A percentile compares a stretch with the other conserved stretches of the same genome.
phyloP scores from a whole-genome alignment of 2,113 vertebrate genomes.

The Casuarius casuarius region DNA sequence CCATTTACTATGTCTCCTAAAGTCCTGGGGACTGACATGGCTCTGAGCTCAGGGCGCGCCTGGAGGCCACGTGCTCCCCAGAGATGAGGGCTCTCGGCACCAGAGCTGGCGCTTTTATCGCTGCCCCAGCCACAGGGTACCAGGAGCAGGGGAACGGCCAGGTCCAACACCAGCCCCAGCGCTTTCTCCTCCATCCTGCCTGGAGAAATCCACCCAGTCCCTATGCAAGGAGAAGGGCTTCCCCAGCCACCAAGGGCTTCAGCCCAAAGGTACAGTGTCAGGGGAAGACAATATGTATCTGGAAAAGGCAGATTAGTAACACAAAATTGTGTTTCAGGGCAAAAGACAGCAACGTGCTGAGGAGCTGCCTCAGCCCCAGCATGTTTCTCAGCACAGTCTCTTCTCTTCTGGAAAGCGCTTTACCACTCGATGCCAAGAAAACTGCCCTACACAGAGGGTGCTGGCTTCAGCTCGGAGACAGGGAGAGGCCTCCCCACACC shows the following conservation, averaged over 20 bases:
- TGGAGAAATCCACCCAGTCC: no score
- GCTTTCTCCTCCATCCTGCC: no score
- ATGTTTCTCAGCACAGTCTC: not conserved
- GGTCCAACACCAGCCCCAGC: no score
- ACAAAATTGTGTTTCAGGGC: accelerated
- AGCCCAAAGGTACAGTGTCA: no score
- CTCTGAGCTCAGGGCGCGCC: no score
- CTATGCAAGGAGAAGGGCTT: no score
- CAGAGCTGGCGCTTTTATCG: no score
- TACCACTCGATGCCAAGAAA: not conserved
- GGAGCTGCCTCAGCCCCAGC: not conserved
- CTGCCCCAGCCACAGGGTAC: no score
- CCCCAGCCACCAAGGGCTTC: no score
- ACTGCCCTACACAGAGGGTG: not conserved
- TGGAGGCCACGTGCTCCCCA: no score
- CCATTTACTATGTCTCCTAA: not conserved
- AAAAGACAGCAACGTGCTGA: not conserved
- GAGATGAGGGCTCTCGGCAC: no score
- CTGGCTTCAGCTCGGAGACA: not conserved
- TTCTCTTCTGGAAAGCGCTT: not conserved
- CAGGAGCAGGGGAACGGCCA: no score
- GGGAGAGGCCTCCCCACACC: accelerated
- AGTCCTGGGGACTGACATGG: not conserved
- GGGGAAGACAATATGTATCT: accelerated
- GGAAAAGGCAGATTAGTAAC: accelerated